Evolutionary conservation across 2,888 invertebrate genomes (phyloP), one percentile per base, ranked within the genome.

Genomic region (Conomelus anceps): DNA sequence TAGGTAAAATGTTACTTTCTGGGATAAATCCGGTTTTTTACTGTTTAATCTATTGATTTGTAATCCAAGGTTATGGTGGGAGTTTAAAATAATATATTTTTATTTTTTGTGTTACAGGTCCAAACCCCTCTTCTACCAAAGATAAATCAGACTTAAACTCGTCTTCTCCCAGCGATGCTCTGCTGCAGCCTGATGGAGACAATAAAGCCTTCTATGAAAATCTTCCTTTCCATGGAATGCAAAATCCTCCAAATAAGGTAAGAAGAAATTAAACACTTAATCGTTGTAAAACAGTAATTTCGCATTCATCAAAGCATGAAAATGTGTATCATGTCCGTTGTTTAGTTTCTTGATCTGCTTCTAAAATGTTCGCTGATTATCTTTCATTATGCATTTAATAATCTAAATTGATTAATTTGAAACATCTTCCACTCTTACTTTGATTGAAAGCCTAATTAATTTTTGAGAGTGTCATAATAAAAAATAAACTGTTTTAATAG

Each of bases 181-280:
- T 93, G 93, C 93, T 93, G 92, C 95, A 95, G 96, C 95, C 96
- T 94, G 97, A 97, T 93, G 96, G 96, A 93, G 95, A 95, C 92
- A 97, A 97, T 92, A 97, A 97, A 93, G 94, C 94, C 89, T 96
- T 97, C 93, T 98, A 98, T 95, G 98, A 98, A 94, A 98, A 98
- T 94, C 96, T 98, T 93, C 98, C 98, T 93, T 98, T 98, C 95
- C 98, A 98, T 94, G 98, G 98, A 92, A 96, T 98, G 93, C 98
- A 98, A 94, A 97, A 97, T 94, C 97, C 98, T 93, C 98, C 98
- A 92, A 97, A 98, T 94, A 98, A 98, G 97, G 98, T 98, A 96
- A 63, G 63, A 20, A 6, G 63, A 63, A 94, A 93, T 63, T n/a
- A 20, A 1, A 63, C n/a, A 1, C 4, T 63, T 63, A n/a, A 4